Percentiles rank a stretch among this genome's conserved stretches.
These are phyloP conservation scores for Pseudeuparius sepicola DNA, from an alignment of 2,888 invertebrate genomes.

Conservation along the genomic window DNA sequence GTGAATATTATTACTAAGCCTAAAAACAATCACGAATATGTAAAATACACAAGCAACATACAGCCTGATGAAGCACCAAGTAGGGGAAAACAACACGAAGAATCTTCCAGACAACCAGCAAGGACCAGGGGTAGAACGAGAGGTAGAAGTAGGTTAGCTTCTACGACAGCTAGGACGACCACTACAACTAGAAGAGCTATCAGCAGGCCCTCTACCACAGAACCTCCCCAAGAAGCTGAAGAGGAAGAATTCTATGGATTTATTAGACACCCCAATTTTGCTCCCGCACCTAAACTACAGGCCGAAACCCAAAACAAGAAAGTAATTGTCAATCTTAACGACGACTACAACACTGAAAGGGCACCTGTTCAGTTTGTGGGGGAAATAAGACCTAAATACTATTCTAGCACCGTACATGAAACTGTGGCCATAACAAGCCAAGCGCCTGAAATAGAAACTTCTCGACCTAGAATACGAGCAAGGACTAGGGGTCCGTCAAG, in stretches of 20 bases:
- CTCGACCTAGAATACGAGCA: conserved; percentile 22
- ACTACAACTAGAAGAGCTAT: conserved; percentile 21
- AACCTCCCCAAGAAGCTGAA: conserved; percentile 24
- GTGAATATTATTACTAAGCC: conserved; percentile 19
- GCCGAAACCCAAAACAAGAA: conserved; percentile 9
- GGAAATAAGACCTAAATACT: conserved; percentile 35
- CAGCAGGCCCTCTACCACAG: conserved; percentile 19
- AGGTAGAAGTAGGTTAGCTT: conserved; percentile 21
- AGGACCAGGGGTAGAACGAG: conserved; percentile 27
- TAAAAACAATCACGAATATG: conserved; percentile 19
- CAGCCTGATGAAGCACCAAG: conserved; percentile 20
- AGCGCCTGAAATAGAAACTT: conserved; percentile 20
- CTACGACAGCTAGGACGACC: conserved; percentile 20
- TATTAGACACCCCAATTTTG: conserved; percentile 41
- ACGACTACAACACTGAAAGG: conserved; percentile 13
- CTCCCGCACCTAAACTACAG: conserved; percentile 17
- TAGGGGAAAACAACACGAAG: conserved; percentile 13
- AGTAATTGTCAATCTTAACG: background rate
- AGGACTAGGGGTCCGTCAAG: conserved; percentile 24
- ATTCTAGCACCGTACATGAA: conserved; percentile 16
- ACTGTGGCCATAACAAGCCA: conserved; percentile 17
- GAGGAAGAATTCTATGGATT: conserved; percentile 42
- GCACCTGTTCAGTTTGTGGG: conserved; percentile 32
- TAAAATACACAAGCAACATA: conserved; percentile 22
- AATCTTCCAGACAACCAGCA: conserved; percentile 20